These are phyloP conservation scores for Turdus rufiventris DNA, from an alignment of 2,113 vertebrate genomes.

Conservation along the genomic window DNA sequence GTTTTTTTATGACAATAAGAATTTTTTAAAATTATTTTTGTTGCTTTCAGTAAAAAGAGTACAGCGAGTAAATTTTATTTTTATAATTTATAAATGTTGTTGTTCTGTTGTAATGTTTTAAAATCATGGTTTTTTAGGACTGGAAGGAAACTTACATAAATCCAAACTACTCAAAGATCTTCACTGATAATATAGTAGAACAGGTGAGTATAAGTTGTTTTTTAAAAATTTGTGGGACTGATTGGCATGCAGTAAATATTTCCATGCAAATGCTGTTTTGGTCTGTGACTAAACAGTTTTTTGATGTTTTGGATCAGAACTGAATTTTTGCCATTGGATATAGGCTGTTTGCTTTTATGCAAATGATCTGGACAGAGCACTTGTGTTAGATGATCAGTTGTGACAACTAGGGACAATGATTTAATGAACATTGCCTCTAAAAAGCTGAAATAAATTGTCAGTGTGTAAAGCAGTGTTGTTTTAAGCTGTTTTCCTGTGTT, in stretches of 20 bases:
- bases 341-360: background rate
- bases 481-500: background rate
- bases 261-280: background rate
- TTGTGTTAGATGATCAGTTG: background rate
- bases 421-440: background rate
- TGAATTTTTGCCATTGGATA: background rate
- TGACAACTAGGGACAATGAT: background rate
- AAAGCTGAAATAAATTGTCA: background rate
- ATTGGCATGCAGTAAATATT: background rate
- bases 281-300: background rate
- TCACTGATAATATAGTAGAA: slow-evolving; percentile 91
- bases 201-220: slow-evolving; percentile 75
- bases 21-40: background rate
- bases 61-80: background rate
- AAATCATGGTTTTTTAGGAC: slow-evolving; percentile 74
- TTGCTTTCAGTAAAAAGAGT: background rate
- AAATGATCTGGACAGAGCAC: background rate
- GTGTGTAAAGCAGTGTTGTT: background rate
- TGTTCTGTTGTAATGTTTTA: background rate
- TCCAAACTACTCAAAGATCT: slow-evolving; percentile 90
- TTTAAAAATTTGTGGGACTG: background rate
- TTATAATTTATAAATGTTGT: background rate
- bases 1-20: background rate
- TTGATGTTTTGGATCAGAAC: background rate
- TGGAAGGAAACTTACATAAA: slow-evolving; percentile 98